phyloP scores from a whole-genome alignment of 2,113 vertebrate genomes.

The Callocephalon fimbriatum region DNA sequence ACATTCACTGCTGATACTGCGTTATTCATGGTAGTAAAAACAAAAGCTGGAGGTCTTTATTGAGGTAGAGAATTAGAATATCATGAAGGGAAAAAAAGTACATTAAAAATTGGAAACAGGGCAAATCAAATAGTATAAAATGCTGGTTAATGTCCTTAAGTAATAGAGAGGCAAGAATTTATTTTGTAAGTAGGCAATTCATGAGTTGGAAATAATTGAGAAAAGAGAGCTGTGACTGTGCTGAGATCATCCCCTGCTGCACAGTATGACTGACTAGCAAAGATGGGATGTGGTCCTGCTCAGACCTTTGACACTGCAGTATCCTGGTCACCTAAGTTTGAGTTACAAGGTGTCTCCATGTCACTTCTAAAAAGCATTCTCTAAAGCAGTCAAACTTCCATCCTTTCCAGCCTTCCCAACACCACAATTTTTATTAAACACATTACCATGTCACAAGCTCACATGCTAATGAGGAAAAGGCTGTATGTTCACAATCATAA shows the following conservation, averaged over 20 bases:
- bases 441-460: not conserved
- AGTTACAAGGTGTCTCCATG: accelerated
- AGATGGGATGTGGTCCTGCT: not conserved
- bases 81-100: not conserved
- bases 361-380: not conserved
- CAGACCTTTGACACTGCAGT: not conserved
- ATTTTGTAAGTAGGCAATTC: not conserved
- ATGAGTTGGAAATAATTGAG: not conserved
- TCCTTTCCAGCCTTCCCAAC: not conserved
- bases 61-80: not conserved
- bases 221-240: not conserved
- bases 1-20: not conserved
- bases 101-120: not conserved
- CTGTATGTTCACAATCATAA: not conserved
- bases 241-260: not conserved
- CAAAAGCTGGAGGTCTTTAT: not conserved
- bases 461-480: not conserved
- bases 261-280: accelerated
- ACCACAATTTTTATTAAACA: not conserved
- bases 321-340: accelerated
- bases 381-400: not conserved
- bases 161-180: not conserved
- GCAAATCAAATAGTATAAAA: not conserved
- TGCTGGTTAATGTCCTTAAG: not conserved
- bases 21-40: not conserved